These are phyloP conservation scores for Pelobates cultripes DNA, from an alignment of 2,797 vertebrate species.

Conservation along the genomic window DNA sequence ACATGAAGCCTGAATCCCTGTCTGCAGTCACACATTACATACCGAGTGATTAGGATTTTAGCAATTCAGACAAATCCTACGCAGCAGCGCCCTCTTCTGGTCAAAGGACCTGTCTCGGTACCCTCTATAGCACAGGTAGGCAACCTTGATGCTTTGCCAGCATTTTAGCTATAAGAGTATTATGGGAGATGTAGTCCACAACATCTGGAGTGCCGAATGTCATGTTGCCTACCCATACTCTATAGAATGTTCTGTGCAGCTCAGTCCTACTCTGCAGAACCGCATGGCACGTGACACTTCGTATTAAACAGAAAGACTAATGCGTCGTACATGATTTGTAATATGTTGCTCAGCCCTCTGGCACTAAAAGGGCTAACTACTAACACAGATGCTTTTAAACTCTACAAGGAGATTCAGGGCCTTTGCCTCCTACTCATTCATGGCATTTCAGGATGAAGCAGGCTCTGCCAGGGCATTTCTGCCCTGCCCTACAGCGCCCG, in stretches of 20 bases:
- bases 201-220: no score
- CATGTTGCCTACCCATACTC: no score
- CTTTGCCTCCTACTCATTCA: neutral
- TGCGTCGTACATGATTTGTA: neutral
- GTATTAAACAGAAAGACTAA: no score
- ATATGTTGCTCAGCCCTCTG: neutral
- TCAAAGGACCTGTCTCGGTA: neutral
- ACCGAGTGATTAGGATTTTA: neutral
- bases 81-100: slow-evolving; percentile 7
- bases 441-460: neutral
- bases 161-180: no score
- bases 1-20: neutral
- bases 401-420: neutral
- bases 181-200: no score
- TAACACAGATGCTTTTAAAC: neutral
- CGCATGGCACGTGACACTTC: no score
- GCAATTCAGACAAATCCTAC: neutral
- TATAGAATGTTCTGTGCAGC: no score
- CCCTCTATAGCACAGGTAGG: neutral
- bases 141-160: no score
- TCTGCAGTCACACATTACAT: neutral
- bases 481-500: neutral
- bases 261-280: no score
- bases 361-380: neutral
- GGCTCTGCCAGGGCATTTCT: neutral